These are phyloP conservation scores for Hydroisotoma schaefferi DNA, from an alignment of 2,888 invertebrate species.

Conservation along the genomic window DNA sequence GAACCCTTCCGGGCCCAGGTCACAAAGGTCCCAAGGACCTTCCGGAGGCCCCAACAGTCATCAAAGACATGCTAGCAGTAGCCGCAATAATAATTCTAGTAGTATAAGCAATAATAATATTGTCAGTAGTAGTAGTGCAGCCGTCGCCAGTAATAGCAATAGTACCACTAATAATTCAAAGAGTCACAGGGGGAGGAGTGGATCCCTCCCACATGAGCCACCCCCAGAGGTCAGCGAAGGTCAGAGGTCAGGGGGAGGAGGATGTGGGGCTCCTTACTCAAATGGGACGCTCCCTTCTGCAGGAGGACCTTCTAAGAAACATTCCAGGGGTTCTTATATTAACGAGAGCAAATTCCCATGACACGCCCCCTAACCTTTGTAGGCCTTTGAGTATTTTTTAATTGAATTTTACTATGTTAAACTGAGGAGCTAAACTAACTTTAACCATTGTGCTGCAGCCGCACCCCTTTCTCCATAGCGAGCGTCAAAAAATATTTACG, in stretches of 20 bases:
- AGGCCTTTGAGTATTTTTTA: too few relatives aligned
- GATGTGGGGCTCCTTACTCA: background rate
- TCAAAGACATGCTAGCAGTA: constrained; percentile 55
- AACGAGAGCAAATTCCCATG: constrained; percentile 63
- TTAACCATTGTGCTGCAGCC: too few relatives aligned
- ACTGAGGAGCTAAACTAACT: too few relatives aligned
- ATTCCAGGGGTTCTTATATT: constrained; percentile 56
- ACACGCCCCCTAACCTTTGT: too few relatives aligned
- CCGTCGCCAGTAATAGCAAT: too few relatives aligned
- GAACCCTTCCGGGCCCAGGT: constrained; percentile 51
- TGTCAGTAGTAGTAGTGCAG: constrained; percentile 51
- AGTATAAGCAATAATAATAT: constrained; percentile 26
- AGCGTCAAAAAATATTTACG: too few relatives aligned
- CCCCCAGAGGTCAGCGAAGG: constrained; percentile 11
- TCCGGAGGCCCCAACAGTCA: constrained; percentile 49
- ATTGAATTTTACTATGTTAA: too few relatives aligned
- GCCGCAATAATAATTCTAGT: constrained; percentile 57
- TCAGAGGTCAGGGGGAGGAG: constrained; percentile 8
- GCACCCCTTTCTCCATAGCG: too few relatives aligned
- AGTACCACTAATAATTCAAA: constrained; percentile 30
- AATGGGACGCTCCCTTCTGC: constrained; percentile 30
- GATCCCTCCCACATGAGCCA: constrained; percentile 34
- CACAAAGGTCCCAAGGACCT: constrained; percentile 53
- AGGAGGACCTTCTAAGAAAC: constrained; percentile 30
- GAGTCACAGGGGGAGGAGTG: constrained; percentile 25